These are phyloP conservation scores for Metellina segmentata DNA, from an alignment of 2,888 invertebrate genomes.

Conservation along the genomic window DNA sequence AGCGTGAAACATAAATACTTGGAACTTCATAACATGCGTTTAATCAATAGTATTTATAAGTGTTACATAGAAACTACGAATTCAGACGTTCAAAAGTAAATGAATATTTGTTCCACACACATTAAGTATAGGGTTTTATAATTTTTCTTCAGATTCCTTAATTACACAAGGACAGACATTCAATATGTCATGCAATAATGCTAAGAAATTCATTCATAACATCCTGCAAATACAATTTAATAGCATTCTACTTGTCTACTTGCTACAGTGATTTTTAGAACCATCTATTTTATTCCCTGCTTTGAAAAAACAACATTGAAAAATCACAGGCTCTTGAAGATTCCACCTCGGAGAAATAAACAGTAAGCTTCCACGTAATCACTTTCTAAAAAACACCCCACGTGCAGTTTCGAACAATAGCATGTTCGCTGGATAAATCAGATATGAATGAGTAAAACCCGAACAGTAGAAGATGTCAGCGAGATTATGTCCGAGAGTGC, in stretches of 20 bases:
- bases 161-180: too few species aligned
- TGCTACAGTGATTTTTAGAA: neutral
- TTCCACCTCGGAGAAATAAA: conserved; percentile 1
- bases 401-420: conserved; percentile 19
- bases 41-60: too few species aligned
- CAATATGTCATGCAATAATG: too few species aligned
- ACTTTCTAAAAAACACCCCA: conserved; percentile 10
- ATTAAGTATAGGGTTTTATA: too few species aligned
- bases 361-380: neutral
- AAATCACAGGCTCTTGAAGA: neutral
- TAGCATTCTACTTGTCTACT: neutral
- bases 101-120: too few species aligned
- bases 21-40: too few species aligned
- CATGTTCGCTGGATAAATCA: neutral
- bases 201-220: too few species aligned
- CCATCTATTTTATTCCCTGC: neutral
- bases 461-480: conserved; percentile 23
- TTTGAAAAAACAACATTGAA: neutral
- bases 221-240: neutral
- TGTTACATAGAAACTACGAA: too few species aligned
- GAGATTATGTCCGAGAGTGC: conserved; percentile 30
- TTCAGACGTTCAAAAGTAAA: too few species aligned
- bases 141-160: too few species aligned
- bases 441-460: conserved; percentile 24
- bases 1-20: too few species aligned